These are phyloP conservation scores for Carcina quercana DNA, from an alignment of 2,888 invertebrate species.

Conservation along the genomic window DNA sequence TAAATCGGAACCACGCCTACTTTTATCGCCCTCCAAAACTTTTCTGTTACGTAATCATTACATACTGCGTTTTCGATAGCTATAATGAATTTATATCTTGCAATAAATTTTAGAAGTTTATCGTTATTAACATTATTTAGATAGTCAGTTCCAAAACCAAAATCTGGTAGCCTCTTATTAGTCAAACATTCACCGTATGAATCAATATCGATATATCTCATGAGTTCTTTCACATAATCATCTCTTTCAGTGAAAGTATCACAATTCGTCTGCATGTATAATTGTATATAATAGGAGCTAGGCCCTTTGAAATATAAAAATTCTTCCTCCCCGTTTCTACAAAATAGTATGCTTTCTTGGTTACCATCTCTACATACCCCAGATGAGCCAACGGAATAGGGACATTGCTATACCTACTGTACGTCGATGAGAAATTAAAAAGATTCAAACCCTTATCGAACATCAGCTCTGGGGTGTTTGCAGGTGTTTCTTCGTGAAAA, in stretches of 20 bases:
- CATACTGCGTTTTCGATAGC: slow-evolving; percentile 90
- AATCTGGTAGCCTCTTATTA: slow-evolving; percentile 80
- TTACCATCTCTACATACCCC: slow-evolving; percentile 67
- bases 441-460: slow-evolving; percentile 75
- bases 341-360: slow-evolving; percentile 72
- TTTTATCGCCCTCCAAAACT: slow-evolving; percentile 87
- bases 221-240: slow-evolving; percentile 80
- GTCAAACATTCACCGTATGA: slow-evolving; percentile 87
- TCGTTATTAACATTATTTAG: slow-evolving; percentile 76
- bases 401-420: slow-evolving; percentile 82
- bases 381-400: slow-evolving; percentile 82
- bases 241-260: slow-evolving; percentile 86
- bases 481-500: neutral
- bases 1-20: slow-evolving; percentile 89
- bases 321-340: slow-evolving; percentile 72
- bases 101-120: slow-evolving; percentile 76
- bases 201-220: slow-evolving; percentile 82
- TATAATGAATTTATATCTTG: slow-evolving; percentile 86
- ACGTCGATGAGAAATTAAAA: slow-evolving; percentile 88
- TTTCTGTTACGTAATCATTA: slow-evolving; percentile 90
- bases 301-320: slow-evolving; percentile 50
- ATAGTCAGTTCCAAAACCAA: slow-evolving; percentile 77
- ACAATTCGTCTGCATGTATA: slow-evolving; percentile 88
- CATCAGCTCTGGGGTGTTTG: slow-evolving; percentile 46
- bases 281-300: slow-evolving; percentile 81